Percentiles rank a stretch among this genome's conserved stretches.
phyloP scores from a whole-genome alignment of 2,888 invertebrate species.

The Synergus itoensis region DNA sequence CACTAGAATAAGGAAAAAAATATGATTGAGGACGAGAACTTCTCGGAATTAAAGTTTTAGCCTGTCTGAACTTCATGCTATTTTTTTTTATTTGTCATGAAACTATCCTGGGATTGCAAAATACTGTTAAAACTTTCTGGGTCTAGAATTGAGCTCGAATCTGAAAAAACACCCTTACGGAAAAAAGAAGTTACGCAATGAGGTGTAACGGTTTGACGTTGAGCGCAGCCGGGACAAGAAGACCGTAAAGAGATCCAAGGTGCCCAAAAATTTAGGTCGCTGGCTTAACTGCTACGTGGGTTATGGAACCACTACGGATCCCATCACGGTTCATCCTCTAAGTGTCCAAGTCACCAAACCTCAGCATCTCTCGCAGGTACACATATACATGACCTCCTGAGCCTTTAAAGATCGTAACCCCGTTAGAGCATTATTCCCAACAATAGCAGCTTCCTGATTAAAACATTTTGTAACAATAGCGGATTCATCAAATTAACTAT shows the following conservation, averaged over 20 bases:
- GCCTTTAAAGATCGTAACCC: slow-evolving; percentile 64
- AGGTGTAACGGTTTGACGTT: slow-evolving; percentile 49
- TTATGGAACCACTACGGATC: slow-evolving; percentile 49
- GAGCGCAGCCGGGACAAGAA: slow-evolving; percentile 44
- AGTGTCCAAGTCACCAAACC: slow-evolving; percentile 37
- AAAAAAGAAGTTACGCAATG: slow-evolving; percentile 47
- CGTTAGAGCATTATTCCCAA: slow-evolving; percentile 69
- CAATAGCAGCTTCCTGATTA: slow-evolving; percentile 52
- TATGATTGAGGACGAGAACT: background rate
- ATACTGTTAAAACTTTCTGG: background rate
- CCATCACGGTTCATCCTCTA: slow-evolving; percentile 49
- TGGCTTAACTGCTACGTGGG: slow-evolving; percentile 64
- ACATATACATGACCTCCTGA: slow-evolving; percentile 60
- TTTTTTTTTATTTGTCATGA: too few relatives aligned
- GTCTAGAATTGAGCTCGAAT: background rate
- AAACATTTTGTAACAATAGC: too few relatives aligned
- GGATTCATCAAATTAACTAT: too few relatives aligned
- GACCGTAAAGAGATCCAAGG: slow-evolving; percentile 52
- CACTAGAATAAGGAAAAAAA: background rate
- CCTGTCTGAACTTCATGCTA: too few relatives aligned
- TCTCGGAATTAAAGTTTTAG: background rate
- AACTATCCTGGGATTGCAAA: too few relatives aligned
- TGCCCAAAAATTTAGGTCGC: slow-evolving; percentile 74
- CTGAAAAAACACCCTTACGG: too few relatives aligned
- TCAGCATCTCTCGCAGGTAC: slow-evolving; percentile 42